phyloP scores from a whole-genome alignment of 2,113 vertebrate species.

The Chinchilla lanigera region DNA sequence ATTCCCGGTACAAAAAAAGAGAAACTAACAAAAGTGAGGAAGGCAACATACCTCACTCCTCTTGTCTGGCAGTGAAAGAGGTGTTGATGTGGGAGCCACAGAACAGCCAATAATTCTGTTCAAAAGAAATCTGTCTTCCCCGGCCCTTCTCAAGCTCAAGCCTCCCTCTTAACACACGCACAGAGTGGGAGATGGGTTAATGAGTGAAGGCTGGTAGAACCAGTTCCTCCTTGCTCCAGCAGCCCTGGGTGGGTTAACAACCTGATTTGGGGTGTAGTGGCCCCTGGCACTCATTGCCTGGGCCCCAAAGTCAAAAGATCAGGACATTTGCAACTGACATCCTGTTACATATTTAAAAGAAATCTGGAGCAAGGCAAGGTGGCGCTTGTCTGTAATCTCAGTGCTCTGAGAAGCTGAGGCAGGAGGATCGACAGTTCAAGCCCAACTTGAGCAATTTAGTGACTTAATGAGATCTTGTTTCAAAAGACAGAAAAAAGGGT shows the following conservation, averaged over 20 bases:
- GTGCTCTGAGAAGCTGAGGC: neutral
- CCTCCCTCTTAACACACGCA: neutral
- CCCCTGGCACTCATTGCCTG: neutral
- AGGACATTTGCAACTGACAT: constrained; percentile 1
- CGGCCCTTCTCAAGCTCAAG: neutral
- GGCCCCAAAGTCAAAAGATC: neutral
- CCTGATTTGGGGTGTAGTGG: neutral
- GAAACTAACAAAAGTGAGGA: neutral
- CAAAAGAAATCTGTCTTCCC: neutral
- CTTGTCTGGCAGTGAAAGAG: neutral
- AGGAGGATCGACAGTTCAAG: too few relatives aligned
- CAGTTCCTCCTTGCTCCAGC: neutral
- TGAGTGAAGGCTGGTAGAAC: neutral
- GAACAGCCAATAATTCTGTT: neutral
- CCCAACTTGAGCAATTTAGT: too few relatives aligned
- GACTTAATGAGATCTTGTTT: neutral
- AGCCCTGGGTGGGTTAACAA: neutral
- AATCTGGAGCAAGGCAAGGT: neutral
- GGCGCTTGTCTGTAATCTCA: neutral
- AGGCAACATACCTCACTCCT: neutral
- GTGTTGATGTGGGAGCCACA: neutral
- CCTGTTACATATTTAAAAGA: neutral
- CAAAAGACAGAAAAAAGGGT: neutral
- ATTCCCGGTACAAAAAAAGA: too few relatives aligned
- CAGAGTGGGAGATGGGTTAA: neutral